Conservation (phyloP, 2,797 vertebrate genomes). For the Characodon lateralis region DNA sequence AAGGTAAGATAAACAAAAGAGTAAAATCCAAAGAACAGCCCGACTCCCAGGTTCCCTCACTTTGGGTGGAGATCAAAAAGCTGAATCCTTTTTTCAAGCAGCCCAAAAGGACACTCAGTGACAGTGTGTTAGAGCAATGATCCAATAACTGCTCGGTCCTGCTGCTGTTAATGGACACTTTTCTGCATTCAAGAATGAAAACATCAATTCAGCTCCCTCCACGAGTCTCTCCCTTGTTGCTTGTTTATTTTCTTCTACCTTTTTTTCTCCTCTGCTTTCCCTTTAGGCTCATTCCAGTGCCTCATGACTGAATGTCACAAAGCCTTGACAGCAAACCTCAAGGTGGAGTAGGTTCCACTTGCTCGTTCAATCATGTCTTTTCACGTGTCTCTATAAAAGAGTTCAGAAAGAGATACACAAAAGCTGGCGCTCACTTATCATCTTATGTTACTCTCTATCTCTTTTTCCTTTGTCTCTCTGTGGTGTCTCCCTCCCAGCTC, state of each 20-base stretch:
- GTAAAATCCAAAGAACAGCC: conserved; percentile 20
- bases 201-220: conserved; percentile 34
- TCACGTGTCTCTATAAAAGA: conserved; percentile 44
- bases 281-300: conserved; percentile 52
- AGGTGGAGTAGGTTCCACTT: conserved; percentile 40
- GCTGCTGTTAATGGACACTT: conserved; percentile 39
- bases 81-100: conserved; percentile 18
- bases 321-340: conserved; percentile 48
- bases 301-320: conserved; percentile 48
- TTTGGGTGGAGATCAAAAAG: conserved; percentile 41
- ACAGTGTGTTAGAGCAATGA: conserved; percentile 24
- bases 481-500: conserved; percentile 53
- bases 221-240: conserved; percentile 14
- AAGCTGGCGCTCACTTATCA: conserved; percentile 34
- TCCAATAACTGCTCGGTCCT: conserved; percentile 44
- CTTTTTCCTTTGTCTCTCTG: conserved; percentile 24
- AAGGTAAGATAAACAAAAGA: conserved; percentile 42
- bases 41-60: conserved; percentile 31
- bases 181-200: conserved; percentile 36
- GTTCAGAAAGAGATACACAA: conserved; percentile 29
- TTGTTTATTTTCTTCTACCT: conserved; percentile 31
- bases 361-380: conserved; percentile 52
- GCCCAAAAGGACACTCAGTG: conserved; percentile 31
- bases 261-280: conserved; percentile 17
- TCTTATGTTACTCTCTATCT: conserved; percentile 20